These are phyloP conservation scores for Paramacrobiotus metropolitanus DNA, from an alignment of 1,140 invertebrate species.

Conservation along the genomic window DNA sequence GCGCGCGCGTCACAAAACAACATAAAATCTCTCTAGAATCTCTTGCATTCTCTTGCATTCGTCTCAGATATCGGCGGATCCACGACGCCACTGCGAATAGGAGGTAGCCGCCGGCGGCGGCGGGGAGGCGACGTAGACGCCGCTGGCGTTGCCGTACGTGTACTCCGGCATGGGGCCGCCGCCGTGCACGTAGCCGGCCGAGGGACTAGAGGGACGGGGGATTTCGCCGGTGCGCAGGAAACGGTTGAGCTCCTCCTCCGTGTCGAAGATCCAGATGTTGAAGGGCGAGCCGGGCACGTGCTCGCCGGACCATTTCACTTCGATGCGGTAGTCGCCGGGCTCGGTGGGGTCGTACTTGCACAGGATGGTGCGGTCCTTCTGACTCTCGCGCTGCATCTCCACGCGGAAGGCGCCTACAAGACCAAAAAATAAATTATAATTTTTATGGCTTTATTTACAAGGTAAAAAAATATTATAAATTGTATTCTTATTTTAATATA, in stretches of 20 bases:
- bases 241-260: slow-evolving; percentile 65
- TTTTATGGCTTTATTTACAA: too few species aligned
- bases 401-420: slow-evolving; percentile 77
- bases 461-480: too few species aligned
- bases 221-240: slow-evolving; percentile 15
- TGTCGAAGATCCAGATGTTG: slow-evolving; percentile 95
- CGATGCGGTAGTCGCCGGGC: slow-evolving; percentile 88
- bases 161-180: neutral
- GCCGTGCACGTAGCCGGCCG: neutral
- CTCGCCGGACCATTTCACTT: slow-evolving; percentile 93
- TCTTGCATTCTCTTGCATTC: too few species aligned
- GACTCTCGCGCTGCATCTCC: slow-evolving; percentile 96
- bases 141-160: neutral
- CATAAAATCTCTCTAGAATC: too few species aligned
- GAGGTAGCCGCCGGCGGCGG: too few species aligned
- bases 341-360: slow-evolving; percentile 92
- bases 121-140: too few species aligned
- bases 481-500: too few species aligned
- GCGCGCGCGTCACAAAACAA: too few species aligned
- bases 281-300: slow-evolving; percentile 92
- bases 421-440: slow-evolving; percentile 9
- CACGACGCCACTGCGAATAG: too few species aligned
- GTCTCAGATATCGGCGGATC: too few species aligned
- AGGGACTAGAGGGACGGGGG: too few species aligned
- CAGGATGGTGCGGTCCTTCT: slow-evolving; percentile 88